phyloP scores from a whole-genome alignment of 2,113 vertebrate species.

The Grammomys surdaster region DNA sequence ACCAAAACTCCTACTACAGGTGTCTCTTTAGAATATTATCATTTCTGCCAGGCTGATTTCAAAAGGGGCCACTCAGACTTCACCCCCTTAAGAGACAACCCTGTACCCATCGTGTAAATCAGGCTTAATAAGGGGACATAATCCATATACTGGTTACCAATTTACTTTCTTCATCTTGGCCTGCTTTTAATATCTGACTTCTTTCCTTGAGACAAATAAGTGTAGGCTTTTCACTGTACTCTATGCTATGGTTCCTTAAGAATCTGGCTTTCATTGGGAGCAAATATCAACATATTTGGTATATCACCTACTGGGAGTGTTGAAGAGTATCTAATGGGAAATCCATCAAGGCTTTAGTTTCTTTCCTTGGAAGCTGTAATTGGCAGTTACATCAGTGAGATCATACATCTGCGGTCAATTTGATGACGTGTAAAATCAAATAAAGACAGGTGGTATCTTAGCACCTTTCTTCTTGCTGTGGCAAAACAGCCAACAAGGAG shows the following conservation, averaged over 20 bases:
- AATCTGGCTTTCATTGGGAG: not conserved
- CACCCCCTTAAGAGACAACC: not conserved
- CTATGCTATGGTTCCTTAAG: not conserved
- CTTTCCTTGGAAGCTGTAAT: not conserved
- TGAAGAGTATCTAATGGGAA: not conserved
- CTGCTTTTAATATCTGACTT: not conserved
- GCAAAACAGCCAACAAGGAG: no score
- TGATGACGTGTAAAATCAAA: not conserved
- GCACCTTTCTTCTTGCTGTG: not conserved
- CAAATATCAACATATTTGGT: not conserved
- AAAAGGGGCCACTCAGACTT: not conserved
- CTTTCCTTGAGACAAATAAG: not conserved
- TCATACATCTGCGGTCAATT: not conserved
- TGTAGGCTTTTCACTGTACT: not conserved
- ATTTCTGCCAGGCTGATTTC: not conserved
- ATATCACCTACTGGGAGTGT: not conserved
- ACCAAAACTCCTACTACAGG: no score
- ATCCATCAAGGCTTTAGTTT: not conserved
- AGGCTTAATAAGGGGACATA: not conserved
- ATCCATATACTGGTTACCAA: not conserved
- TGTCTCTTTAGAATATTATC: not conserved
- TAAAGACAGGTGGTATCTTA: not conserved
- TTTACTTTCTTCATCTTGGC: not conserved
- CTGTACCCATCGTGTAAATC: not conserved
- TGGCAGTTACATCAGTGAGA: not conserved